Percentiles rank a stretch among this genome's conserved stretches.
Conservation (phyloP, 2,888 invertebrate species). For the Cheilosia soror region DNA sequence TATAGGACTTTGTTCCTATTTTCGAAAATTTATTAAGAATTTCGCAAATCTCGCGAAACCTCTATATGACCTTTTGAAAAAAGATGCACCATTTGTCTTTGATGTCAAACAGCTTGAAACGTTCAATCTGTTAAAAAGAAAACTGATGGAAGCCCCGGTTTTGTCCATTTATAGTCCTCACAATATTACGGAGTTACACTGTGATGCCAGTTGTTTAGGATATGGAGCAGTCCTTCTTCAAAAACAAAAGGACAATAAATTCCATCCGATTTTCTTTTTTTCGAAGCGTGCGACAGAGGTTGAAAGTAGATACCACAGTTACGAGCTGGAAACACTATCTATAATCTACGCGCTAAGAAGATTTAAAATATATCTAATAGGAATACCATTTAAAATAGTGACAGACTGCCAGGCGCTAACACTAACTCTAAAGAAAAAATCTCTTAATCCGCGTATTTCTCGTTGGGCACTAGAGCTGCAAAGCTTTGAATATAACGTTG, state of each 20-base stretch:
- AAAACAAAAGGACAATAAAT: constrained; percentile 52
- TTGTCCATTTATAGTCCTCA: constrained; percentile 32
- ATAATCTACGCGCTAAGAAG: constrained; percentile 22
- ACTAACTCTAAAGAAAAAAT: constrained; percentile 16
- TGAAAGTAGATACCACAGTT: constrained; percentile 77
- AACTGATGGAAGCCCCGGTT: constrained; percentile 18
- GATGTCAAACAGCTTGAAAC: constrained; percentile 7
- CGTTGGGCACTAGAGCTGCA: constrained; percentile 77
- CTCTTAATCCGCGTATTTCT: constrained; percentile 76
- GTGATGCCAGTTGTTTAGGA: constrained; percentile 76
- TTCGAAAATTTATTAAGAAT: constrained; percentile 38
- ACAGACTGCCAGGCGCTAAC: constrained; percentile 26
- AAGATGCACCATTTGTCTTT: constrained; percentile 25
- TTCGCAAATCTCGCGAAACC: constrained; percentile 23
- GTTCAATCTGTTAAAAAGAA: constrained; percentile 22
- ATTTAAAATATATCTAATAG: background rate
- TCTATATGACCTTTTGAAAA: constrained; percentile 24
- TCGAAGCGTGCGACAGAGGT: constrained; percentile 75
- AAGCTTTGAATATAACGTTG: background rate
- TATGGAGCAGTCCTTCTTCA: constrained; percentile 69
- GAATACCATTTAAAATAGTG: background rate
- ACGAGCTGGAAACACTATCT: background rate
- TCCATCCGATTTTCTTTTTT: constrained; percentile 76
- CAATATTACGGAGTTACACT: constrained; percentile 74
- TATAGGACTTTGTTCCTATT: constrained; percentile 32